Conservation (phyloP, 2,888 invertebrate species). For the Netelia inedita region DNA sequence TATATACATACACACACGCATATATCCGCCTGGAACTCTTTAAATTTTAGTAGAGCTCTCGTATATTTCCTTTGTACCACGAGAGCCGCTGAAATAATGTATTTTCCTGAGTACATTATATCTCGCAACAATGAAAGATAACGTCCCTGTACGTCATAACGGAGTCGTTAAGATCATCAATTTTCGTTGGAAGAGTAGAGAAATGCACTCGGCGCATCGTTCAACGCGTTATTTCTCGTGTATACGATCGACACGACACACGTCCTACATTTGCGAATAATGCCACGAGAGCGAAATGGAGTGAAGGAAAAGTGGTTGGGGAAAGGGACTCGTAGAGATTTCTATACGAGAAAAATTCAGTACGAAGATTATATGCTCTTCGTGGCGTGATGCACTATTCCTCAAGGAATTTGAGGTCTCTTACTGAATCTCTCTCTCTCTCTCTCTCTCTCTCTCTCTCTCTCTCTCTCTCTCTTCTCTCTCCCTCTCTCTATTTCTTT, state of each 20-base stretch:
- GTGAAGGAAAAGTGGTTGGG: neutral
- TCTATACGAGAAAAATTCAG: slow-evolving; percentile 56
- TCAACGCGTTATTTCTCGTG: slow-evolving; percentile 26
- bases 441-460: neutral
- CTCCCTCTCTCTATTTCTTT: neutral
- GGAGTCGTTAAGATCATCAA: slow-evolving; percentile 56
- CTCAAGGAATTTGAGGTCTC: slow-evolving; percentile 61
- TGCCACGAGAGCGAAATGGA: slow-evolving; percentile 31
- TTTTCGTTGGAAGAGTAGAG: slow-evolving; percentile 25
- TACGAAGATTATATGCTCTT: slow-evolving; percentile 64
- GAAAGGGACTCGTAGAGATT: slow-evolving; percentile 22
- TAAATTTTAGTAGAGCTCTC: slow-evolving; percentile 16
- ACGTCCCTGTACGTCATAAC: slow-evolving; percentile 26
- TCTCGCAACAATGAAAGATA: neutral
- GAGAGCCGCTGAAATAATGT: slow-evolving; percentile 19
- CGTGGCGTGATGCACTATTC: slow-evolving; percentile 49
- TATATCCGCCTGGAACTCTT: neutral
- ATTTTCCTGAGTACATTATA: slow-evolving; percentile 26
- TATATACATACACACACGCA: neutral
- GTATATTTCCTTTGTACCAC: slow-evolving; percentile 12
- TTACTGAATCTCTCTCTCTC: slow-evolving; percentile 33
- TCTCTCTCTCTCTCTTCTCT: no score
- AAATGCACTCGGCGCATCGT: slow-evolving; percentile 12
- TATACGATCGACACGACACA: slow-evolving; percentile 33
- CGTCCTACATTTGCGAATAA: slow-evolving; percentile 45